Conservation (phyloP, 2,797 vertebrate species). For the Sylvia borin region DNA sequence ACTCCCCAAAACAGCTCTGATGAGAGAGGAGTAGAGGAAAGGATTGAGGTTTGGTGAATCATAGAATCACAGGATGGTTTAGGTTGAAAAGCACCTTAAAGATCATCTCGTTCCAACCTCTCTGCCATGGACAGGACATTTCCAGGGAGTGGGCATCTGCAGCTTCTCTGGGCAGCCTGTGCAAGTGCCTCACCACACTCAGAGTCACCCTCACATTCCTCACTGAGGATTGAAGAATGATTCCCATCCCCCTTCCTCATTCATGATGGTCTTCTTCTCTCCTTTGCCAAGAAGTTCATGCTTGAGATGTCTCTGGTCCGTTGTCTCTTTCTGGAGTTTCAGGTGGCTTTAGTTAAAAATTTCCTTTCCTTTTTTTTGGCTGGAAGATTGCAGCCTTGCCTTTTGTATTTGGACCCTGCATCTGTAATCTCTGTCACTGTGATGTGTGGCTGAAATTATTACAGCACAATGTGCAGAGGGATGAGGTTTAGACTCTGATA, state of each 20-base stretch:
- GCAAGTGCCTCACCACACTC: not conserved
- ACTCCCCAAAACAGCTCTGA: not conserved
- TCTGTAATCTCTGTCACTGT: not conserved
- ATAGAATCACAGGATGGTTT: not conserved
- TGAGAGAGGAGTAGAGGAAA: not conserved
- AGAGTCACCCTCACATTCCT: not conserved
- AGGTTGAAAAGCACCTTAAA: not conserved
- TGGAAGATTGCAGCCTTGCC: not conserved
- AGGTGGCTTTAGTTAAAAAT: not conserved
- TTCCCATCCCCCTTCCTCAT: not conserved
- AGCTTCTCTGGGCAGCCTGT: not conserved
- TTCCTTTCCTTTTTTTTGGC: not conserved
- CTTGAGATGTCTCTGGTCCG: not conserved
- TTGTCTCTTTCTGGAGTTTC: not conserved
- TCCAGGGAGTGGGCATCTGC: not conserved
- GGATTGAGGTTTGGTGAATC: not conserved
- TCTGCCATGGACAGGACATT: not conserved
- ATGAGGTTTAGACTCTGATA: not conserved
- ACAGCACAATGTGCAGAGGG: not conserved
- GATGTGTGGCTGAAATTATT: not conserved
- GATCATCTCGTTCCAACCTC: not conserved
- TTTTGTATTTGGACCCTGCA: not conserved
- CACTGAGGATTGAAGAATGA: not conserved
- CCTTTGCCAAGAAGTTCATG: not conserved
- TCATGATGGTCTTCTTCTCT: not conserved